A percentile compares a stretch with the other conserved stretches of the same genome.
These are phyloP conservation scores for Lophotis ruficrista DNA, from an alignment of 2,113 vertebrate species.

Conservation along the genomic window DNA sequence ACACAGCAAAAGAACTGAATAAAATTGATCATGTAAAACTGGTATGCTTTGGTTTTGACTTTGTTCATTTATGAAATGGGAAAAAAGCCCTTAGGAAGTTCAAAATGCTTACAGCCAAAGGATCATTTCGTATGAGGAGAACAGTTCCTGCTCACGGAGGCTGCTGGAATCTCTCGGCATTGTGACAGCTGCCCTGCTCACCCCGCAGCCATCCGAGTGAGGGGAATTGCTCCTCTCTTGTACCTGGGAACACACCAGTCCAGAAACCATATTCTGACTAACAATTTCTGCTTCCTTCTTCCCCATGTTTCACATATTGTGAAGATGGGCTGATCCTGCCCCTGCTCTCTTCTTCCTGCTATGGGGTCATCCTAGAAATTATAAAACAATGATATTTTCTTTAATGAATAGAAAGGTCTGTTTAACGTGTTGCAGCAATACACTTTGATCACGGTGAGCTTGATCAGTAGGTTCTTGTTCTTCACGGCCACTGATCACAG, in stretches of 20 bases:
- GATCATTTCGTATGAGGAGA: neutral
- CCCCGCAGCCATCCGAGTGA: too few species aligned
- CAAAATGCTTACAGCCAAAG: neutral
- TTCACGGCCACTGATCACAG: neutral
- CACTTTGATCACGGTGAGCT: neutral
- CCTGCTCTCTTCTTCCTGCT: neutral
- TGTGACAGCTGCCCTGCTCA: neutral
- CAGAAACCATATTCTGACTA: neutral
- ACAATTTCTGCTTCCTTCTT: neutral
- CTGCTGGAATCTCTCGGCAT: neutral
- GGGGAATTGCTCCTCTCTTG: neutral
- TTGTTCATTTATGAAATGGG: neutral
- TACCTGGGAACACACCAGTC: neutral
- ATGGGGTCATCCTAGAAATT: neutral
- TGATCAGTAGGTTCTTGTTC: constrained; percentile 2
- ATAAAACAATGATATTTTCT: neutral
- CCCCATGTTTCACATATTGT: neutral
- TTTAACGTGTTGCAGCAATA: neutral
- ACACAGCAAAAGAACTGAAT: neutral
- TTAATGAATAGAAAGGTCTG: neutral
- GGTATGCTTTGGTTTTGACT: neutral
- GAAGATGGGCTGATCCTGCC: neutral
- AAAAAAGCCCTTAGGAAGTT: neutral
- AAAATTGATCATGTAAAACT: neutral
- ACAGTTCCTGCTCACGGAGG: neutral